A percentile compares a stretch with the other conserved stretches of the same genome.
phyloP scores from a whole-genome alignment of 2,797 vertebrate species.

The Ptychadena robeensis region DNA sequence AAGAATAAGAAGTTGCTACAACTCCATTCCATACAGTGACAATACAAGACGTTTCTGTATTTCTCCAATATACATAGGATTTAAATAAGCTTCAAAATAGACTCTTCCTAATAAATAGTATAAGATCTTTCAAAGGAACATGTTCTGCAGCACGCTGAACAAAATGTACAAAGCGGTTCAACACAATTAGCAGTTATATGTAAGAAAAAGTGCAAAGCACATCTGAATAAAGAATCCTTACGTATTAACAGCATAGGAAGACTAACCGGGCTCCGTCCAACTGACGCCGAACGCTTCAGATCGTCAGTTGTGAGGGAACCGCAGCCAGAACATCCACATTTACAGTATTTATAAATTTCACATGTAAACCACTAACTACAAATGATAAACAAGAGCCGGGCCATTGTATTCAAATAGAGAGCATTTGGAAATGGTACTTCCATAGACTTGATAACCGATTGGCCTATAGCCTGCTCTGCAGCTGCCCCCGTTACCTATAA shows the following conservation, averaged over 20 bases:
- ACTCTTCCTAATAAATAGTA: conserved; percentile 77
- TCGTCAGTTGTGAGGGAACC: background rate
- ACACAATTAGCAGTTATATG: conserved; percentile 55
- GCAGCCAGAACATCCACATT: conserved; percentile 6
- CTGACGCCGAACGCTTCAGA: background rate
- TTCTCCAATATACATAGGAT: conserved; percentile 78
- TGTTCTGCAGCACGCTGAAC: conserved; percentile 70
- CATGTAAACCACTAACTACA: conserved; percentile 66
- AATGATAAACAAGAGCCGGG: conserved; percentile 63
- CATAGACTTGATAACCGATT: conserved; percentile 61
- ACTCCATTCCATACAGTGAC: conserved; percentile 66
- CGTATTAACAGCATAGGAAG: conserved; percentile 69
- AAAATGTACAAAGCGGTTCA: conserved; percentile 74
- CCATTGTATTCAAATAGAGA: conserved; percentile 64
- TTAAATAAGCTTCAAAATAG: conserved; percentile 72
- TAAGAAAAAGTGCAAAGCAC: conserved; percentile 77
- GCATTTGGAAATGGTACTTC: conserved; percentile 55
- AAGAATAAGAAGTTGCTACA: background rate
- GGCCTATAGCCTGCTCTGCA: conserved; percentile 30
- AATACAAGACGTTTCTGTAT: conserved; percentile 67
- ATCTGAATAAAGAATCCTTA: conserved; percentile 73
- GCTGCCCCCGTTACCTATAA: conserved; percentile 11
- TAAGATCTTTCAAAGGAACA: conserved; percentile 69
- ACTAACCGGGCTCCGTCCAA: background rate
- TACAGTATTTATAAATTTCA: conserved; percentile 63